Base-by-base conservation (phyloP, 2,113 vertebrate genomes). In the Calyptommatus sinebrachiatus region DNA sequence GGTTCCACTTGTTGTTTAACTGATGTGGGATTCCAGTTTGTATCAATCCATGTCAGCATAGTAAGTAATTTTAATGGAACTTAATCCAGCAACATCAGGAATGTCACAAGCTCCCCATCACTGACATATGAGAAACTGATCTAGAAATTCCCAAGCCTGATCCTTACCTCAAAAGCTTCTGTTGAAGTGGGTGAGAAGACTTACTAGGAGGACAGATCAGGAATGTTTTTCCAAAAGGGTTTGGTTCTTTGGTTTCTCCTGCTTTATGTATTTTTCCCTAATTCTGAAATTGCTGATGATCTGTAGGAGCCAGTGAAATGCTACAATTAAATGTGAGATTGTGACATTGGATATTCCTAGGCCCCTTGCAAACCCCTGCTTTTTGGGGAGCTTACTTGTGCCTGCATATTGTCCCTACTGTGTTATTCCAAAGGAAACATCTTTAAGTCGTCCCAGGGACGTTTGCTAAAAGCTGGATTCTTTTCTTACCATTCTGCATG, bases 401-500 rank as follows among this genome's bases (percentile, higher is more conserved):
- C 12, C 35, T 41, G 53, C 53, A 57, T 57, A 3, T 12, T 12
- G 16, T 20, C 12, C 18, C 53, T 18, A 14, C 53, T 18, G 53
- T 57, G 53, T 57, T 6, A 6, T 35, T 71, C 61, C 11, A 53
- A 24, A 3, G 28, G 5, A 8, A n/a, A 28, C 12, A 5, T 1
- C 60, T 28, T 61, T 20, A 21, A 18, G 12, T 9, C 26, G 4
- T 8, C 46, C 7, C 24, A 5, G 28, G 14, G 24, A 26, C 5
- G 28, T 22, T 1, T 8, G 29, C 24, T 3, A 61, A 1, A n/a
- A 35, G 46, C 14, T 9, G 22, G 16, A 76, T 66, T 18, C 53
- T 57, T 18, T 35, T 14, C 95, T 96, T 92, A 99, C 98, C 97
- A 0, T 96, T 98, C 88, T 98, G 94, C 97, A 97, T 97, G 89